Evolutionary conservation across 2,113 vertebrate genomes (phyloP).

Genomic region (Myrmecophaga tridactyla): DNA sequence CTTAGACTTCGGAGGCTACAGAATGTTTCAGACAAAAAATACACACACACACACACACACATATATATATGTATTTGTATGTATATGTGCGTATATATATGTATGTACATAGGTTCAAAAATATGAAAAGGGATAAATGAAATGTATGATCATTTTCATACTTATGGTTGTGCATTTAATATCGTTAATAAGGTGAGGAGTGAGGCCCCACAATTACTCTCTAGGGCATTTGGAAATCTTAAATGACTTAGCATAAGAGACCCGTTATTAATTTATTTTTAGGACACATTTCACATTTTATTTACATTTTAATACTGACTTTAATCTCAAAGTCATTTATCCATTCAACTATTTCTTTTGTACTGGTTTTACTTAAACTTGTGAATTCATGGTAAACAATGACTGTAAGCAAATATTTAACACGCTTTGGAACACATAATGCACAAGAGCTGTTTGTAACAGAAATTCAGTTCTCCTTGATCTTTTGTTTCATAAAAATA

Average conservation of each 20-base stretch:
- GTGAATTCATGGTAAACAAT: neutral
- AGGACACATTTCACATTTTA: neutral
- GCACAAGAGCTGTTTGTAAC: neutral
- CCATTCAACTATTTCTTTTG: neutral
- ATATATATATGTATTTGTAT: no score
- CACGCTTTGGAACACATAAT: neutral
- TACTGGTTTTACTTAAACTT: neutral
- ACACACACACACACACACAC: neutral
- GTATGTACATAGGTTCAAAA: neutral
- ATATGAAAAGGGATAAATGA: neutral
- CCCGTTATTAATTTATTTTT: neutral
- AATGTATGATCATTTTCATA: neutral
- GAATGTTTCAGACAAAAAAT: neutral
- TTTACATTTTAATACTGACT: conserved; percentile 4
- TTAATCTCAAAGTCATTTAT: neutral
- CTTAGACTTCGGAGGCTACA: neutral
- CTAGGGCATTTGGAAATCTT: neutral
- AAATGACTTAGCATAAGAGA: neutral
- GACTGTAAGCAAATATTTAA: neutral
- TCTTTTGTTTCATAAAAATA: neutral
- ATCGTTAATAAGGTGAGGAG: neutral
- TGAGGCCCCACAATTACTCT: no score
- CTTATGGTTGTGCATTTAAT: neutral
- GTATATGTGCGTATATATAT: no score
- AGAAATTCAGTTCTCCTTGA: neutral